Conservation (phyloP, 2,888 invertebrate genomes). For the Xestia xanthographa region DNA sequence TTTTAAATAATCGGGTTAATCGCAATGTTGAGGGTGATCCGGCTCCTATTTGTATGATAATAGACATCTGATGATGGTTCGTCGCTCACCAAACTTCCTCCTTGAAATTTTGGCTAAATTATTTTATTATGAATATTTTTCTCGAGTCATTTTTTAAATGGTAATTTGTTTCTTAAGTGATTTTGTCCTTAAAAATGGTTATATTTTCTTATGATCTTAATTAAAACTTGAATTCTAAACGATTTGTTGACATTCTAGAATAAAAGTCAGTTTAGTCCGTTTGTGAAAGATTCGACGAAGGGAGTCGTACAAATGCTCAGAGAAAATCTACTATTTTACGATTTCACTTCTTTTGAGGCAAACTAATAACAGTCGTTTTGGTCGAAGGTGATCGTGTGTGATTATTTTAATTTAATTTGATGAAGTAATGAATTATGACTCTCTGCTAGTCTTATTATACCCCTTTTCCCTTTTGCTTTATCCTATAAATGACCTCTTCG, state of each 20-base stretch:
- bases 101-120: slow-evolving; percentile 48
- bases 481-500: neutral
- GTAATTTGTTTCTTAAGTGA: slow-evolving; percentile 41
- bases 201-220: slow-evolving; percentile 10
- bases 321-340: no score
- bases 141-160: slow-evolving; percentile 38
- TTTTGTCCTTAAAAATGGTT: slow-evolving; percentile 24
- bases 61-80: slow-evolving; percentile 57
- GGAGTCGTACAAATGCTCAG: no score
- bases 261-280: neutral
- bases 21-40: slow-evolving; percentile 38
- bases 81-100: slow-evolving; percentile 43
- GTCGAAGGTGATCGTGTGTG: no score
- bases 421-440: no score
- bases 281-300: neutral
- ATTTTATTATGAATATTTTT: slow-evolving; percentile 59
- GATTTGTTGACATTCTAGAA: neutral
- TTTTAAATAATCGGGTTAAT: slow-evolving; percentile 50
- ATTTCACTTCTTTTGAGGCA: no score
- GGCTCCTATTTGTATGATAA: slow-evolving; percentile 68
- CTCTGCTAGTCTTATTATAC: no score
- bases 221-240: neutral
- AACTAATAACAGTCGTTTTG: no score
- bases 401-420: no score
- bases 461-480: no score